Evolutionary conservation across 2,888 invertebrate species (phyloP).

Genomic region (Pocota personata): DNA sequence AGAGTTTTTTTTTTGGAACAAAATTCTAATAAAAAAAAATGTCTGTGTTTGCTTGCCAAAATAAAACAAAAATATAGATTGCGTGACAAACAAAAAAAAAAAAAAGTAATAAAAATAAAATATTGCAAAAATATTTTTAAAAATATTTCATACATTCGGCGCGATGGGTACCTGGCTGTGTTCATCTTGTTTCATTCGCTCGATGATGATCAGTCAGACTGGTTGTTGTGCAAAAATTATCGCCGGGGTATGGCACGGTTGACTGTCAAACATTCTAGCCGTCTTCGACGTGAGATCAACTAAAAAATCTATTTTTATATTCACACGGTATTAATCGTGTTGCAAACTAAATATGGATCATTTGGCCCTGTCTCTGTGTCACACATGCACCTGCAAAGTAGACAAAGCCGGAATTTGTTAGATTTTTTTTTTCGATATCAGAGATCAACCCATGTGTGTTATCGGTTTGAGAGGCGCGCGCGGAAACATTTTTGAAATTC

Average conservation of each 20-base stretch:
- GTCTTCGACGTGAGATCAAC: slow-evolving; percentile 48
- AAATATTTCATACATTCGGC: slow-evolving; percentile 10
- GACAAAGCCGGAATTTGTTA: slow-evolving; percentile 24
- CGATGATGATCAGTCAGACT: slow-evolving; percentile 38
- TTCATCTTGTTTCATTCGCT: slow-evolving; percentile 22
- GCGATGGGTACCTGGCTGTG: slow-evolving; percentile 1
- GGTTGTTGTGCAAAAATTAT: slow-evolving; percentile 60
- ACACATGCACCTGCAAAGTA: slow-evolving; percentile 44
- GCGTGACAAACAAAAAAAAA: slow-evolving; percentile 17
- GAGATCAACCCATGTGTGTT: neutral
- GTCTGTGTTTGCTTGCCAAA: neutral
- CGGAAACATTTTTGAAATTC: slow-evolving; percentile 42
- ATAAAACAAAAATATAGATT: neutral
- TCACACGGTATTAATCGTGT: slow-evolving; percentile 49
- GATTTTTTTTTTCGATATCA: neutral
- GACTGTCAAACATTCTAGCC: slow-evolving; percentile 58
- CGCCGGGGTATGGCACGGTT: slow-evolving; percentile 25
- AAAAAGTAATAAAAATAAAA: slow-evolving; percentile 10
- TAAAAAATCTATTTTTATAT: slow-evolving; percentile 57
- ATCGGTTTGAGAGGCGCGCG: neutral
- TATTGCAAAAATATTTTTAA: slow-evolving; percentile 18
- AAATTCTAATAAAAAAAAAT: neutral
- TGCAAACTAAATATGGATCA: slow-evolving; percentile 75
- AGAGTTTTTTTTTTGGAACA: neutral
- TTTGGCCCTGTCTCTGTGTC: slow-evolving; percentile 68